These are phyloP conservation scores for Calycopis cecrops DNA, from an alignment of 1,140 invertebrate species.

Conservation along the genomic window DNA sequence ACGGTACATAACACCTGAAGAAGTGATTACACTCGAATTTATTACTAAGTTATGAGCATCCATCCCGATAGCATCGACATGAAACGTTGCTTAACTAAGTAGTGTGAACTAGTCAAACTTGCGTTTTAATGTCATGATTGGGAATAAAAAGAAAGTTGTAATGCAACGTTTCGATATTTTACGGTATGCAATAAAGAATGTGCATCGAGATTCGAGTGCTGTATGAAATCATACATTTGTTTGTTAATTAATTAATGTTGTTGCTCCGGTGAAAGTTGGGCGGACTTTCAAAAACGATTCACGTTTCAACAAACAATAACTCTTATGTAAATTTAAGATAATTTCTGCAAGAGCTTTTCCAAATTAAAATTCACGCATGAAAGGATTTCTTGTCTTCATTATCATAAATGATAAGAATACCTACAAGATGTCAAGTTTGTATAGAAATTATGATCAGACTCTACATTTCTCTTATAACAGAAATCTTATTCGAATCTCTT, in stretches of 20 bases:
- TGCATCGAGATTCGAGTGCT: neutral
- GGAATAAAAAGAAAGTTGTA: neutral
- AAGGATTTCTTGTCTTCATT: slow-evolving; percentile 1
- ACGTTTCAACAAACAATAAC: slow-evolving; percentile 62
- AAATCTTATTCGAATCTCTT: too few species aligned
- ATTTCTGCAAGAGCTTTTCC: neutral
- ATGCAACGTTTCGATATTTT: neutral
- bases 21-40: too few species aligned
- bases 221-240: slow-evolving; percentile 22
- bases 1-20: too few species aligned
- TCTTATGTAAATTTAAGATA: slow-evolving; percentile 52
- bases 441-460: too few species aligned
- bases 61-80: too few species aligned
- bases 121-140: neutral
- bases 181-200: neutral
- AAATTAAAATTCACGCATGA: slow-evolving; percentile 1
- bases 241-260: slow-evolving; percentile 38
- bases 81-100: too few species aligned
- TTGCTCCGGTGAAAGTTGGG: slow-evolving; percentile 56
- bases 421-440: too few species aligned
- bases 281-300: slow-evolving; percentile 54
- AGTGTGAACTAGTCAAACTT: too few species aligned
- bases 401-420: neutral
- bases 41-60: too few species aligned
- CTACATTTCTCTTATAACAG: too few species aligned